Conservation (phyloP, 2,797 vertebrate species). For the Lindbergichthys nudifrons region DNA sequence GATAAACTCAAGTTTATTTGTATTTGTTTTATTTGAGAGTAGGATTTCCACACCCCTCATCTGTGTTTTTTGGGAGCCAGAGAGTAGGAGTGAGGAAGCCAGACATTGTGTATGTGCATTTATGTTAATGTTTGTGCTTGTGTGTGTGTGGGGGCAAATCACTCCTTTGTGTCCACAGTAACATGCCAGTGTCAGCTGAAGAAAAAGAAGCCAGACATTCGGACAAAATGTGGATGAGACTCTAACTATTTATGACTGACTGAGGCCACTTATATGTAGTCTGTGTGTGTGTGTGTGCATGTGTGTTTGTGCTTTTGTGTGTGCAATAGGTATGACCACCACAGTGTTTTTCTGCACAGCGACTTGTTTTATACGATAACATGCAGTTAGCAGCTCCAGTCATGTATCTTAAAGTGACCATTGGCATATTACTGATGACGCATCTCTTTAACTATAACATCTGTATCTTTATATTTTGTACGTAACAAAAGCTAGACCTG, state of each 20-base stretch:
- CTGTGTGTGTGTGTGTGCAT: conserved; percentile 11
- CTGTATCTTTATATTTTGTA: not conserved
- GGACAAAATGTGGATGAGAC: conserved; percentile 76
- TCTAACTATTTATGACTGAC: conserved; percentile 73
- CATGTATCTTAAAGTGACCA: conserved; percentile 14
- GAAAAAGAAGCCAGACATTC: conserved; percentile 57
- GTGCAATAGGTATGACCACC: conserved; percentile 34
- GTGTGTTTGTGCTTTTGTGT: conserved; percentile 26
- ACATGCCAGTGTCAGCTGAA: conserved; percentile 68
- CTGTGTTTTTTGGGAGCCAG: not conserved
- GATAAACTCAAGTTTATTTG: conserved; percentile 9
- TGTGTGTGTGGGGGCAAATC: conserved; percentile 19
- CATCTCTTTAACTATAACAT: too few species aligned
- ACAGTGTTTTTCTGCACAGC: conserved; percentile 30
- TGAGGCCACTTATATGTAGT: conserved; percentile 47
- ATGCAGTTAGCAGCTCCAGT: conserved; percentile 34
- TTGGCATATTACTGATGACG: not conserved
- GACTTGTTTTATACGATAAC: conserved; percentile 12
- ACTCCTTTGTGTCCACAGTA: conserved; percentile 49
- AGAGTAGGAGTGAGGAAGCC: conserved; percentile 8
- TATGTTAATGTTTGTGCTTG: conserved; percentile 18
- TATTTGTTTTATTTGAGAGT: not conserved
- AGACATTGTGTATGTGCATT: conserved; percentile 14
- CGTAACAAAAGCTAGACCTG: not conserved
- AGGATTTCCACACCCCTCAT: conserved; percentile 18